phyloP scores from a whole-genome alignment of 2,888 invertebrate species.

The Neoscelio sp. region DNA sequence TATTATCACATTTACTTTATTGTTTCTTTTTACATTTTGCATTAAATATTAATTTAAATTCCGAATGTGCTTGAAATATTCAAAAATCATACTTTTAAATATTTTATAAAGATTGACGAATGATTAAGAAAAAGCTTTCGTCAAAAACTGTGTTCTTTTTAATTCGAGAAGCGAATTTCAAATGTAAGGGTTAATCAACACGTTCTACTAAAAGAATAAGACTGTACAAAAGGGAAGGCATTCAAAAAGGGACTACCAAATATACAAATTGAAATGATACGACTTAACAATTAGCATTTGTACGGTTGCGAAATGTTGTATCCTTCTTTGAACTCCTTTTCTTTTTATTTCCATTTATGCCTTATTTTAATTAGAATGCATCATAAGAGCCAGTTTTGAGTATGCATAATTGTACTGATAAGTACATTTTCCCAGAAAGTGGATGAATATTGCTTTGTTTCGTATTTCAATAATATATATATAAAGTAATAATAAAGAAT shows the following conservation, averaged over 20 bases:
- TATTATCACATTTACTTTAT: too few species aligned
- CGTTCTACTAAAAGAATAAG: slow-evolving; percentile 19
- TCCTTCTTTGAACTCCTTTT: background rate
- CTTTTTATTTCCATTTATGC: slow-evolving; percentile 1
- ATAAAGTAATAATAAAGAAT: too few species aligned
- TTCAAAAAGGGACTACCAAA: slow-evolving; percentile 41
- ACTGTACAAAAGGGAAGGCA: slow-evolving; percentile 13
- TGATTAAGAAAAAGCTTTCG: slow-evolving; percentile 7
- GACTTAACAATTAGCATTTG: slow-evolving; percentile 51
- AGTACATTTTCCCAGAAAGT: too few species aligned
- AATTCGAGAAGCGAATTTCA: slow-evolving; percentile 33
- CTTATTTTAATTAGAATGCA: slow-evolving; percentile 15
- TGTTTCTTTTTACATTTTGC: too few species aligned
- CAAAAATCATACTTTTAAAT: slow-evolving; percentile 5
- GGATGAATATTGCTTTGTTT: too few species aligned
- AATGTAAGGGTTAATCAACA: slow-evolving; percentile 54
- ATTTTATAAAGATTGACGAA: background rate
- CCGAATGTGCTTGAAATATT: slow-evolving; percentile 7
- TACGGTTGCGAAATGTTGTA: slow-evolving; percentile 33
- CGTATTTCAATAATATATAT: too few species aligned
- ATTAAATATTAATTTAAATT: slow-evolving; percentile 5
- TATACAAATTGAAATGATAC: slow-evolving; percentile 26
- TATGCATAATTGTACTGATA: too few species aligned
- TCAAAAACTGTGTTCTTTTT: slow-evolving; percentile 14
- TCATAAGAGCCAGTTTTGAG: background rate